phyloP scores from a whole-genome alignment of 2,113 vertebrate genomes.

The Thymallus thymallus region DNA sequence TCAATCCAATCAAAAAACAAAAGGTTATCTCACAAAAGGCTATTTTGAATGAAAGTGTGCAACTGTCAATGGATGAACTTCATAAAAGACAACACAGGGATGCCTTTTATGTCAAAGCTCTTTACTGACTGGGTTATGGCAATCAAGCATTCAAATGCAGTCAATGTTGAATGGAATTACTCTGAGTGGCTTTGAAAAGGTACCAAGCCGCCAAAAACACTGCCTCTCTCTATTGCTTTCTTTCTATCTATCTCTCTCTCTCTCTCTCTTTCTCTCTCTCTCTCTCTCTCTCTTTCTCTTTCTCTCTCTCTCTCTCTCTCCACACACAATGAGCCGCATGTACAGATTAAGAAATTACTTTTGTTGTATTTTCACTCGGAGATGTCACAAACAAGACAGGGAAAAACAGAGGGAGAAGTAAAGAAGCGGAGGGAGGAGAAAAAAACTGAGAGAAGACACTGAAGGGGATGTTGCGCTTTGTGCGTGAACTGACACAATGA shows the following conservation, averaged over 20 bases:
- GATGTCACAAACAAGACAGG: slow-evolving; percentile 78
- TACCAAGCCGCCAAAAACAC: slow-evolving; percentile 59
- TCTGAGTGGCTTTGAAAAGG: slow-evolving; percentile 66
- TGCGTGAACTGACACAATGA: slow-evolving; percentile 78
- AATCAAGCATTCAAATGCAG: slow-evolving; percentile 70
- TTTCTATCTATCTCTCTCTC: slow-evolving; percentile 6
- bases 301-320: slow-evolving; percentile 9
- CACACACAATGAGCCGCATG: slow-evolving; percentile 72
- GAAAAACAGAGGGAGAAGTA: slow-evolving; percentile 53
- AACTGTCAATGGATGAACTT: slow-evolving; percentile 71
- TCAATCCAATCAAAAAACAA: no score
- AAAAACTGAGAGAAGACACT: slow-evolving; percentile 37
- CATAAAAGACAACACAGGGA: slow-evolving; percentile 56
- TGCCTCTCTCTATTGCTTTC: slow-evolving; percentile 46
- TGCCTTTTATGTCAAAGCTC: slow-evolving; percentile 66
- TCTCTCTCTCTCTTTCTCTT: slow-evolving; percentile 51
- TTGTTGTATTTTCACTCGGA: slow-evolving; percentile 78
- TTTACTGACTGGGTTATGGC: slow-evolving; percentile 63
- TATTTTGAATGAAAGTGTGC: slow-evolving; percentile 55
- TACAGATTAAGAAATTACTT: slow-evolving; percentile 78
- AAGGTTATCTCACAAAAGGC: slow-evolving; percentile 69
- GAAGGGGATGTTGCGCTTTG: slow-evolving; percentile 73
- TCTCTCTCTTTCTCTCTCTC: slow-evolving; percentile 1
- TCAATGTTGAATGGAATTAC: slow-evolving; percentile 72
- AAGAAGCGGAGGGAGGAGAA: slow-evolving; percentile 52